Percentiles rank a stretch among this genome's conserved stretches.
These are phyloP conservation scores for Pampusana beccarii DNA, from an alignment of 2,113 vertebrate genomes.

Conservation along the genomic window DNA sequence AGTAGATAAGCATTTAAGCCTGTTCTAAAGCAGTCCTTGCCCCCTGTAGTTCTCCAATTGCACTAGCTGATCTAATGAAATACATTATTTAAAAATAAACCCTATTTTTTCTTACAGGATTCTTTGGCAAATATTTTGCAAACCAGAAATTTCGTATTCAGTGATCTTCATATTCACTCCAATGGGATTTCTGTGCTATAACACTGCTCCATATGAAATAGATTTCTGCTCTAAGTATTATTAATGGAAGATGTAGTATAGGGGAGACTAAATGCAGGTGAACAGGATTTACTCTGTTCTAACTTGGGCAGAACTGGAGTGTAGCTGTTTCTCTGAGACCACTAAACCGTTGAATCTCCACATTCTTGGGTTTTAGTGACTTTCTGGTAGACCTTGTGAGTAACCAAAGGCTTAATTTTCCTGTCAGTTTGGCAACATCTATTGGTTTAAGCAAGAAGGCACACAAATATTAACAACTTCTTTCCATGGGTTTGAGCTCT, in stretches of 20 bases:
- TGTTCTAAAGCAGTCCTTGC: slow-evolving; percentile 12
- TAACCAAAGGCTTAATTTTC: neutral
- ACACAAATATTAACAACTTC: neutral
- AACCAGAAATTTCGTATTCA: neutral
- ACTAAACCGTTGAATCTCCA: neutral
- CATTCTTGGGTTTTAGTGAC: neutral
- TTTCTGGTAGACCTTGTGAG: neutral
- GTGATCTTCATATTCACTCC: neutral
- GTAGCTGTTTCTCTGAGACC: neutral
- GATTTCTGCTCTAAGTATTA: neutral
- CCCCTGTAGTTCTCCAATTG: neutral
- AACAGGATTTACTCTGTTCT: neutral
- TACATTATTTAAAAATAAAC: neutral
- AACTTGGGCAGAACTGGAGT: neutral
- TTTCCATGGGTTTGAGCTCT: neutral
- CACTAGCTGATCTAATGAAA: neutral
- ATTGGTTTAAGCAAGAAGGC: neutral
- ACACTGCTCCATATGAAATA: neutral
- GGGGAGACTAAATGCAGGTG: neutral
- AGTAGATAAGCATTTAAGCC: slow-evolving; percentile 44
- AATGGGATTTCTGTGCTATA: neutral
- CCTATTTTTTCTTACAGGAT: neutral
- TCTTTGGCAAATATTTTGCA: neutral
- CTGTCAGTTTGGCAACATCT: neutral
- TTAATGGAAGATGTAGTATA: neutral